Evolutionary conservation across 2,888 invertebrate species (phyloP).

Genomic region (Lycocerus yunnanus): DNA sequence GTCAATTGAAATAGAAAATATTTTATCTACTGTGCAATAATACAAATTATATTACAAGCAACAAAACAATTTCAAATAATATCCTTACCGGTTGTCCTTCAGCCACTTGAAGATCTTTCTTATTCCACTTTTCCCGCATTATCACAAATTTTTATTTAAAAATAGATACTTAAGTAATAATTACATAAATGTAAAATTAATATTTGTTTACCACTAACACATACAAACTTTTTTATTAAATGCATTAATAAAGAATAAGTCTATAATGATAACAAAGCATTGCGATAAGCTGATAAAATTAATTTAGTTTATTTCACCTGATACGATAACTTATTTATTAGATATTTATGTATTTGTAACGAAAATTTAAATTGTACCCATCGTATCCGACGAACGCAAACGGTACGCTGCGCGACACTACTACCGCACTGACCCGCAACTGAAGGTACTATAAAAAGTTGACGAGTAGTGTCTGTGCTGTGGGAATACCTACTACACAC

Average conservation of each 20-base stretch:
- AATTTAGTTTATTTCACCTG: background rate
- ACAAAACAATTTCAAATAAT: conserved; percentile 3
- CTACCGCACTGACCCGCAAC: background rate
- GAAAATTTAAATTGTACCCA: background rate
- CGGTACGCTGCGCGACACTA: background rate
- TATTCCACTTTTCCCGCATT: conserved; percentile 34
- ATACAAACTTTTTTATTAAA: background rate
- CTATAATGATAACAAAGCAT: background rate
- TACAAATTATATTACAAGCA: background rate
- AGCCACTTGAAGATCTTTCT: conserved; percentile 19
- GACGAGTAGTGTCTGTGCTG: background rate
- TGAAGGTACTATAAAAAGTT: background rate
- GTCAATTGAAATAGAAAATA: background rate
- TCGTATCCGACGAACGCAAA: background rate
- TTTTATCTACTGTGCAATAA: background rate
- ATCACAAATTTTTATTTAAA: conserved; percentile 1
- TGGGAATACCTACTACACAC: background rate
- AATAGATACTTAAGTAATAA: background rate
- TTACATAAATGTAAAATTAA: background rate
- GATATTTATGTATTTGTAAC: background rate
- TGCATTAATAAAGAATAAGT: background rate
- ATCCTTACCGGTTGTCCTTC: conserved; percentile 31
- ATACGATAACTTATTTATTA: background rate
- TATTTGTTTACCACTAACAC: background rate
- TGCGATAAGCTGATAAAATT: background rate